phyloP scores from a whole-genome alignment of 2,888 invertebrate species.

The Baronia brevicornis region DNA sequence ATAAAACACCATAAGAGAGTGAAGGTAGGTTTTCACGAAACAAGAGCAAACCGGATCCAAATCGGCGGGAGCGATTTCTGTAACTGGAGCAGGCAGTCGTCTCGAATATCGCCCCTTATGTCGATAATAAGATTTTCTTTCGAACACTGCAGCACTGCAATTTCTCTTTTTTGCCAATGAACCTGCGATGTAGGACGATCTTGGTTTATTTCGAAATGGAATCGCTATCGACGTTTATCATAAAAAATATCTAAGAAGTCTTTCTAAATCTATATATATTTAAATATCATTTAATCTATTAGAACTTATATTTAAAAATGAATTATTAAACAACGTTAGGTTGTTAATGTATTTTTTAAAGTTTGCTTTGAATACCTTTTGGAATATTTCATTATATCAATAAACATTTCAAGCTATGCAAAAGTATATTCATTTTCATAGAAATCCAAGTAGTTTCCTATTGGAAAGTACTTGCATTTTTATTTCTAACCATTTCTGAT shows the following conservation, averaged over 20 bases:
- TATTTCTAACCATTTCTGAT: too few species aligned
- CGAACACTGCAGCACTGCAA: slow-evolving; percentile 49
- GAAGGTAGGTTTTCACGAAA: slow-evolving; percentile 56
- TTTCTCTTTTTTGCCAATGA: slow-evolving; percentile 71
- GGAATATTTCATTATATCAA: too few species aligned
- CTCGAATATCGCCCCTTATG: slow-evolving; percentile 71
- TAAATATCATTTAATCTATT: slow-evolving; percentile 9
- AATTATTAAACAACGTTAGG: too few species aligned
- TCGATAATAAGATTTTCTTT: slow-evolving; percentile 71
- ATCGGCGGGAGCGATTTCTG: slow-evolving; percentile 62
- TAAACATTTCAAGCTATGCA: too few species aligned
- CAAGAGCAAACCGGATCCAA: slow-evolving; percentile 67
- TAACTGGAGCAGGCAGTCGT: slow-evolving; percentile 68
- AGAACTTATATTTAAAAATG: too few species aligned
- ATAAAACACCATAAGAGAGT: slow-evolving; percentile 62
- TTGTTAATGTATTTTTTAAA: too few species aligned
- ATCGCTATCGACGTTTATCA: slow-evolving; percentile 54
- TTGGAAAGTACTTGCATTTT: too few species aligned
- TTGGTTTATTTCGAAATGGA: slow-evolving; percentile 54
- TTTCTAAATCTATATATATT: slow-evolving; percentile 6
- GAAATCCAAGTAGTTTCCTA: too few species aligned
- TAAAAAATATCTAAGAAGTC: slow-evolving; percentile 31
- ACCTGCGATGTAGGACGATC: slow-evolving; percentile 60
- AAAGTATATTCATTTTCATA: too few species aligned
- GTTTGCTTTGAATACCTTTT: too few species aligned